Base-by-base conservation (phyloP, 2,113 vertebrate genomes). In the Ancistrus triradiatus region DNA sequence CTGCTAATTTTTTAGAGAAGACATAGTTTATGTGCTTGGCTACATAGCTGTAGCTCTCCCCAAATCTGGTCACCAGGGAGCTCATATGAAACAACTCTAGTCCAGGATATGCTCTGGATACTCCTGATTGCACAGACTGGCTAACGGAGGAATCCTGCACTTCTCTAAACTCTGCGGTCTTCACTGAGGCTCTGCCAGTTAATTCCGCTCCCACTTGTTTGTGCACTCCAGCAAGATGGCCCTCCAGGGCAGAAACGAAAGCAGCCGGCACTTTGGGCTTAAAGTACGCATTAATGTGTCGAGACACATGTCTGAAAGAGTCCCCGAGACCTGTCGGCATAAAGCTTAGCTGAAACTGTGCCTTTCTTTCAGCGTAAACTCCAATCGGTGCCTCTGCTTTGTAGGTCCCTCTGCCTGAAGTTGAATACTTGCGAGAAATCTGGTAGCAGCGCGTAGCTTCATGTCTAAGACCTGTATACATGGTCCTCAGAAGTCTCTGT, bases 31-130 rank as follows among this genome's bases (percentile, higher is more conserved):
- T 84, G 59, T 86, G 85, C 59, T 59, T 66, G 40, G 83, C 78
- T n/a, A 86, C 79, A 11, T 85, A 84, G 57, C 6, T 78, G 74
- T 83, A 87, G 56, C 78, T 82, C 62, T 86, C 83, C 2, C 85
- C 85, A 57, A 86, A 88, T 63, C 61, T 75, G 37, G 78, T 82
- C 0, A 80, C 68, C 52, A 87, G 66, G 56, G 79, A 74, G 50
- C 84, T 86, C 11, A 75, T 77, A 63, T 88, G 84, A 74, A 88
- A 88, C 8, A 86, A 66, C 3, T 86, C 80, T 15, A 69, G 14
- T 38, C 58, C 55, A 40, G 70, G 47, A 7, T 28, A 48, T 46
- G 50, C 46, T 13, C 35, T 28, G 17, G 38, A 8, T 13, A 42
- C 59, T 55, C 38, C 25, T 28, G 62, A 27, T 56, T 33, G 63